Evolutionary conservation across 2,113 vertebrate species (phyloP).

Genomic region (Pantherophis guttatus): DNA sequence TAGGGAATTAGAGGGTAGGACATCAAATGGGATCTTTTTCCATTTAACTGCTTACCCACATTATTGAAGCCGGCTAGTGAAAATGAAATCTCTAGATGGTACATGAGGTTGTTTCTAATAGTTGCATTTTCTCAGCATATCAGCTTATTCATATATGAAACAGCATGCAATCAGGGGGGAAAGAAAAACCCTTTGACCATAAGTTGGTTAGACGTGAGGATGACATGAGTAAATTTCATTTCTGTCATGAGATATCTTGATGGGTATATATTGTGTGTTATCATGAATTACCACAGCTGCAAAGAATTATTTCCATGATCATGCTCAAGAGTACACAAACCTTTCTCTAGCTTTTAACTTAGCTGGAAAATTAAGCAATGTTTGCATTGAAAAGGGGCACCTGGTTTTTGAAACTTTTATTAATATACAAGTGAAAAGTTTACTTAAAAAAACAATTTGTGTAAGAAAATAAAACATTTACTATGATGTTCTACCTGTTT

Average conservation of each 20-base stretch:
- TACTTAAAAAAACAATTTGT: constrained; percentile 16
- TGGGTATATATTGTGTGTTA: constrained; percentile 67
- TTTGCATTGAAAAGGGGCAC: constrained; percentile 39
- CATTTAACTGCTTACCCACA: constrained; percentile 9
- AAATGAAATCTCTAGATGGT: constrained; percentile 30
- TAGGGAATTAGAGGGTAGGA: neutral
- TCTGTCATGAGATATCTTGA: constrained; percentile 70
- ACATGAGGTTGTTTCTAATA: constrained; percentile 44
- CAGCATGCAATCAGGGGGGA: constrained; percentile 23
- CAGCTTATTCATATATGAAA: constrained; percentile 57
- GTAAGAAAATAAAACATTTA: neutral
- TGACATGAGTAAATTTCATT: constrained; percentile 70
- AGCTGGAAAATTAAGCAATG: constrained; percentile 65
- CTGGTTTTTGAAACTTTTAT: constrained; percentile 24
- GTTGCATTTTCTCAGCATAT: constrained; percentile 46
- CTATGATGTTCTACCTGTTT: neutral
- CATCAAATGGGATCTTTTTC: constrained; percentile 14
- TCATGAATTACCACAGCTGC: constrained; percentile 69
- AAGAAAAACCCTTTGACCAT: constrained; percentile 33
- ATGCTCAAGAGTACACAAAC: constrained; percentile 61
- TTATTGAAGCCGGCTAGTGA: constrained; percentile 5
- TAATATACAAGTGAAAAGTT: constrained; percentile 47
- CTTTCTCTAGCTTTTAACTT: constrained; percentile 64
- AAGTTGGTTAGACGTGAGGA: constrained; percentile 60
- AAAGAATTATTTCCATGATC: constrained; percentile 68